Base-by-base conservation (phyloP, 1,140 invertebrate species). In the Bombus ignitus region DNA sequence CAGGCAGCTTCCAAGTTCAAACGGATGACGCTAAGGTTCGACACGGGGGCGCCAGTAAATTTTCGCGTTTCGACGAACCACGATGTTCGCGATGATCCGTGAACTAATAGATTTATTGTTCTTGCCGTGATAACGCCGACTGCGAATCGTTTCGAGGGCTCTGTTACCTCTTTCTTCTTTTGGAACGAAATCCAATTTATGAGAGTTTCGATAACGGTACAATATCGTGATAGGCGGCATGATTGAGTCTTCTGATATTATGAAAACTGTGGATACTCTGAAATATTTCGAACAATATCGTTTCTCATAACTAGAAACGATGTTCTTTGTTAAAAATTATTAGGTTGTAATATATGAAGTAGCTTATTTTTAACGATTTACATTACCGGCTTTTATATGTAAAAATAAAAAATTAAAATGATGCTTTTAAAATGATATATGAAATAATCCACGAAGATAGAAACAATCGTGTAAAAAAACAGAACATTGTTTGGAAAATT, bases 201-300 rank as follows among this genome's bases (percentile, higher is more conserved):
- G 84, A 89, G 75, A 62, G 73, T 44, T 87, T 92, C 89, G 91
- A 92, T 90, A 92, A 91, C 87, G 85, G 81, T 73, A 73, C 76
- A 37, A 59, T 81, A 75, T 71, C 62, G 81, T 32, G 59, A 87
- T 73, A 82, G 65, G 70, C 70, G 25, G 6, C 39, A 70, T 44
- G 65, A 80, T 86, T 9, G 44, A 28, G 37, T 22, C 47, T 8
- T 22, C 3, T 53, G 47, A 53, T 53, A 53, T 39, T 39, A 37
- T 8, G 25, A 79, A 8, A 53, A 2, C 68, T 22, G 32, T 5
- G 37, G 39, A 81, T 25, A 28, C 0, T 8, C 6, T 53, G 18
- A 22, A 22, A 53, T 53, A 53, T 53, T 53, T 53, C 6, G 18
- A 53, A 53, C 47, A 22, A 53, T 53, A 53, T 53, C 47, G 18